Base-by-base conservation (phyloP, 2,113 vertebrate genomes). In the Uropsilus gracilis region DNA sequence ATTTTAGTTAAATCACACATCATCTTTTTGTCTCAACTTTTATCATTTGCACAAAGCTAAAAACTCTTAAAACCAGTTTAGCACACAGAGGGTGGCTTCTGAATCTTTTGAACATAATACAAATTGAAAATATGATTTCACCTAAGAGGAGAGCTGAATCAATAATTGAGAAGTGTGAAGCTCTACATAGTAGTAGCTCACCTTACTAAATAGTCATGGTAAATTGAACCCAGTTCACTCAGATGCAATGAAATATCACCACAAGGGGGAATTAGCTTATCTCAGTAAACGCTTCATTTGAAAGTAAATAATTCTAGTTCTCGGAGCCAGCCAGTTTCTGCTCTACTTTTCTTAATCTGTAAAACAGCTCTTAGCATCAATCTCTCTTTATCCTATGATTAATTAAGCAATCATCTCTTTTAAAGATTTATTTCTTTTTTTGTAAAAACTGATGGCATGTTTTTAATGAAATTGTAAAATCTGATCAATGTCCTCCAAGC, bases 381-480 rank as follows among this genome's bases (percentile, higher is more conserved):
- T 94, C 85, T 98, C 91, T 97, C 72, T 97, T 97, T 97, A 95
- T 37, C 2, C 9, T 66, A 83, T 97, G 97, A 98, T 98, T 98
- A 98, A 97, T 98, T 97, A 98, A 97, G 50, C 2, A 26, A 96
- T 97, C 97, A 96, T 98, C 69, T 95, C 86, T 95, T 97, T 96
- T 96, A 97, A 97, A 98, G 97, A 98, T 98, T 98, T 97, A 95
- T 98, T 97, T 97, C 71, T 64, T 97, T 96, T 96, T 96, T 90
- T 92, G 46, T 76, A 97, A 97, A 97, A 97, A 94, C 80, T 63
- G 89, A 95, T 96, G 86, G 26, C 82, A 94, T 97, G 77, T 98
- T 98, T 97, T 87, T 32, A 98, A 97, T 97, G 90, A 97, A 98
- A 98, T 81, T 94, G 85, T 97, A 96, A 96, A 89, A 94, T 97